A percentile compares a stretch with the other conserved stretches of the same genome.
Conservation (phyloP, 2,113 vertebrate genomes). For the Myotis davidii region DNA sequence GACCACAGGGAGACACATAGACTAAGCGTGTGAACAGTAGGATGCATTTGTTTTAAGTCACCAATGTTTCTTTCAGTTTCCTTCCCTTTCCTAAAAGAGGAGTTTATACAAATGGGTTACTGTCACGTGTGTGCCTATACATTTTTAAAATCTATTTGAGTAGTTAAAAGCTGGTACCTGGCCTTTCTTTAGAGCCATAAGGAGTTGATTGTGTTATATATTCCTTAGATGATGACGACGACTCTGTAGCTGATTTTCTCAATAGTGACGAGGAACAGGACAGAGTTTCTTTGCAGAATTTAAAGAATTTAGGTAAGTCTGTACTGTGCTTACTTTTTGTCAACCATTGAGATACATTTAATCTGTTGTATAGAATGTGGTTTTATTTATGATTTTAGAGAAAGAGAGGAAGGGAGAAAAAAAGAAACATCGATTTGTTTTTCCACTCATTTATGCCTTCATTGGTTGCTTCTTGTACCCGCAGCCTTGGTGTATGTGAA, state of each 20-base stretch:
- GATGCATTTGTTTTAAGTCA: background rate
- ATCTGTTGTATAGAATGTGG: background rate
- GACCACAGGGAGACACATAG: background rate
- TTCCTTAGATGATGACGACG: conserved; percentile 72
- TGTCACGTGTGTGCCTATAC: background rate
- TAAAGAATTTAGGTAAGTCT: conserved; percentile 90
- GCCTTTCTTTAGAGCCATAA: background rate
- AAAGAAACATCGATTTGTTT: background rate
- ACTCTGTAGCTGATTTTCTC: conserved; percentile 86
- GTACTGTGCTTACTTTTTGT: conserved; percentile 12
- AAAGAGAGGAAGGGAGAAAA: background rate
- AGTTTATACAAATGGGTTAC: background rate
- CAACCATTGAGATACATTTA: background rate
- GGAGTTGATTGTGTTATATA: background rate
- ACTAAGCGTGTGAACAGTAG: background rate
- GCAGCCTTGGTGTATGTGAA: background rate
- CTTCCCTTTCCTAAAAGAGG: background rate
- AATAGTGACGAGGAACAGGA: conserved; percentile 89
- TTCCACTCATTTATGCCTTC: background rate
- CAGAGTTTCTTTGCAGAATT: conserved; percentile 88
- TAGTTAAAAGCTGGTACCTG: background rate
- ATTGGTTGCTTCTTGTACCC: background rate
- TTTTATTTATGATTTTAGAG: background rate
- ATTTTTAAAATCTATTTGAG: background rate
- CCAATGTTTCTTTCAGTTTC: background rate